Base-by-base conservation (phyloP, 1,140 invertebrate species). In the Bombus waltoni region DNA sequence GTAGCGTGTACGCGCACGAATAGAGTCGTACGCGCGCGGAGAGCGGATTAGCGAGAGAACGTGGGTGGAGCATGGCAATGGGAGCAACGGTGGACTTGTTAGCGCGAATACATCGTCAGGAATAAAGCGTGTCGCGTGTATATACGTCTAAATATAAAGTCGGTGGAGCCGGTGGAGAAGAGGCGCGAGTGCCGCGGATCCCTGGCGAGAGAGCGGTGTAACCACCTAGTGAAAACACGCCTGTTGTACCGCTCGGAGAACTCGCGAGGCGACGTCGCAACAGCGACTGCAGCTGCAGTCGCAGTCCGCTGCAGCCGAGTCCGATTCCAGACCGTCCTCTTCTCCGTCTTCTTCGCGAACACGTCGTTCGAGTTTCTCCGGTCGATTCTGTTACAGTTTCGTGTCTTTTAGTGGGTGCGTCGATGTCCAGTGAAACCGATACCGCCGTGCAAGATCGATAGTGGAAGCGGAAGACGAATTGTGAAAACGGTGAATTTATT, bases 61-160 rank as follows among this genome's bases (percentile, higher is more conserved):
- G 78, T 81, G 78, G 77, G 76, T 81, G 80, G 70, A 80, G 65
- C 47, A 42, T 38, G 38, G 38, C 66, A 68, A 84, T 59, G 73
- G 83, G 85, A 73, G 76, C 59, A 78, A 70, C 32, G n/a, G 53
- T 80, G 68, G 71, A 59, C 76, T 77, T 83, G 80, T 85, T 85
- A 86, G 73, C 74, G 53, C 73, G 66, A 77, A 72, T 32, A 42
- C 42, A 73, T 47, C 81, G 88, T 87, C 81, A 85, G 44, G 88
- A 88, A 86, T 82, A 81, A 85, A 88, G 68, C 84, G 79, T 72
- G 80, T 84, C 76, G 59, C 85, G 65, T 74, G 42, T 35, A 88
- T 65, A 78, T 85, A 88, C 70, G 78, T 83, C 90, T 92, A 92
- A 92, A 92, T 91, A 92, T 92, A 92, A 91, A 92, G 85, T 86